Evolutionary conservation across 2,888 invertebrate species (phyloP), one percentile per base, ranked within the genome.

Genomic region (Thymelicus sylvestris): DNA sequence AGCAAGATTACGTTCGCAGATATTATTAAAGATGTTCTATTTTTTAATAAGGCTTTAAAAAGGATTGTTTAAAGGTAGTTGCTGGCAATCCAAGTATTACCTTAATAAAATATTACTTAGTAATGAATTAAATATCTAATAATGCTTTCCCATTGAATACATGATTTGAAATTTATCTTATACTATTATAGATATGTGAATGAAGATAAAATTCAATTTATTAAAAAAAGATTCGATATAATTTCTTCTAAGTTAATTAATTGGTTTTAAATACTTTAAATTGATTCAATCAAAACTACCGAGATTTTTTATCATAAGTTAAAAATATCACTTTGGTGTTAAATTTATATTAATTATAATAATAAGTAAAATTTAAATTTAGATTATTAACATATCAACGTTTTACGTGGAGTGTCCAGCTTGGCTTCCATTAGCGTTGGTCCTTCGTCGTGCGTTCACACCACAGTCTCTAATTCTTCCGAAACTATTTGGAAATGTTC

Each of bases 401-500:
- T 59, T n/a, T 61, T 62, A 67, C 52, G 52, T 55, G n/a, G 39
- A 38, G 39, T 31, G 8, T 38, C 15, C 59, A n/a, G 7, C 39
- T n/a, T 12, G 57, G 57, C 59, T 59, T 38, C 7, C 39, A 6
- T 24, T 31, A 8, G 13, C 19, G 3, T 64, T 41, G 65, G 12
- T 60, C 64, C 48, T 50, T n/a, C 31, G 47, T 7, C 50, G 24
- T 69, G 24, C n/a, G 57, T 82, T 92, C 83, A 94, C 78, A 94
- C 93, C 60, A 93, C 91, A 73, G 94, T 94, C 86, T 92, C 94
- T 77, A 92, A 84, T 80, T 94, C 94, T 80, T 93, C 94, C 63
- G 94, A 92, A 73, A 91, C 92, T 87, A 93, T 86, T 87, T 94
- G 94, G 80, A 94, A 94, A 86, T 93, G 92, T 82, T 94, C 94